Base-by-base conservation (phyloP, 2,888 invertebrate genomes). In the Pseudococcus jackbeardsleyi region DNA sequence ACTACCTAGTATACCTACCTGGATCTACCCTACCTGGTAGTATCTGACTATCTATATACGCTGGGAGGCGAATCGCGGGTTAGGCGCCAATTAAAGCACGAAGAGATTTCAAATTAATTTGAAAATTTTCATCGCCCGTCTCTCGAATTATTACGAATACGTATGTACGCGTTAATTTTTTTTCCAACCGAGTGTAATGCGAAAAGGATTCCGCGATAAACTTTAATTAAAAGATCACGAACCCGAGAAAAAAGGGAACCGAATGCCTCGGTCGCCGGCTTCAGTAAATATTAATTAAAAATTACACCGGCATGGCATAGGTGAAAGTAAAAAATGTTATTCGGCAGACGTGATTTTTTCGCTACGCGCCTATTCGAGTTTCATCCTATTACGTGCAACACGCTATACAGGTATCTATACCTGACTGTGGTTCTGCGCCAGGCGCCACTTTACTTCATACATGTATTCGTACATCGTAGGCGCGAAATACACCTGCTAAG, bases 221-320 rank as follows among this genome's bases (percentile, higher is more conserved):
- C 64, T 64, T 64, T 64, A 64, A 64, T 64, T 64, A 64, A 64
- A 64, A 22, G 64, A 64, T 64, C 64, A 64, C 12, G 64, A 64
- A 64, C 22, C 22, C 6, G 64, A 64, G 19, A 64, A 64, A 64
- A 64, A 64, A 64, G 19, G 4, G 22, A 46, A 8, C 22, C 64
- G 22, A 64, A 64, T 64, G 64, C 64, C 64, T 8, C 46, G 46
- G 12, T 46, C 12, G 12, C 5, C 46, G 46, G 26, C 26, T 33
- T 2, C 5, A 12, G 64, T 22, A 22, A 22, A 64, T 64, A 64
- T 64, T 64, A 64, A 64, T 64, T 64, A 64, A 64, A 64, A 64
- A 64, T 64, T 64, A 64, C 7, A 64, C 22, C 64, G 64, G 12
- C 64, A 22, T 64, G 64, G 12, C 64, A 22, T 64, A 64, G 64